phyloP scores from a whole-genome alignment of 1,140 invertebrate genomes.

The Psix sp. region DNA sequence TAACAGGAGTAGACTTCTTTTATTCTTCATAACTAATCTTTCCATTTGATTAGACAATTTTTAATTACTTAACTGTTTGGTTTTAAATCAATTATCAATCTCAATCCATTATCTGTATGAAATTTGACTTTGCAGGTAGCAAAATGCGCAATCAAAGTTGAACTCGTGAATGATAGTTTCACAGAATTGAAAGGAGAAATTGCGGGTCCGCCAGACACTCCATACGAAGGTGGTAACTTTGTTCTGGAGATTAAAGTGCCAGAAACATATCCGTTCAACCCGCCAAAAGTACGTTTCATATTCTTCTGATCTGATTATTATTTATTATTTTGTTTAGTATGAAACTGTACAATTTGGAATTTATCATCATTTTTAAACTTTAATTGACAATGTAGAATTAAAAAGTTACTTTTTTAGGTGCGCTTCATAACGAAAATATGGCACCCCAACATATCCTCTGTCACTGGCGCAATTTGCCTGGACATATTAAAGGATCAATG shows the following conservation, averaged over 20 bases:
- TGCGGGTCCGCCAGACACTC: conserved; percentile 95
- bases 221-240: conserved; percentile 97
- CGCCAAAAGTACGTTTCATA: conserved; percentile 88
- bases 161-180: conserved; percentile 93
- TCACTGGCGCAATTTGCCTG: conserved; percentile 98
- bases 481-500: conserved; percentile 99
- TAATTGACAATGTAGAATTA: too few species aligned
- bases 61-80: too few species aligned
- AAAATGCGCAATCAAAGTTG: conserved; percentile 94
- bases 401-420: conserved; percentile 80
- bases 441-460: conserved; percentile 99
- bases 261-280: conserved; percentile 99
- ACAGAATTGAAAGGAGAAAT: conserved; percentile 95
- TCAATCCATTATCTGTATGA: too few species aligned
- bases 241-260: conserved; percentile 98
- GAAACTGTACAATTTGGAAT: too few species aligned
- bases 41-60: background rate
- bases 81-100: too few species aligned
- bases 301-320: too few species aligned
- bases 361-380: conserved; percentile 7
- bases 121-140: too few species aligned
- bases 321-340: too few species aligned
- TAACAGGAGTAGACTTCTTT: too few species aligned
- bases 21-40: background rate
- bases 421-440: conserved; percentile 98